phyloP scores from a whole-genome alignment of 2,888 invertebrate genomes.

The Lasioglossum calceatum region DNA sequence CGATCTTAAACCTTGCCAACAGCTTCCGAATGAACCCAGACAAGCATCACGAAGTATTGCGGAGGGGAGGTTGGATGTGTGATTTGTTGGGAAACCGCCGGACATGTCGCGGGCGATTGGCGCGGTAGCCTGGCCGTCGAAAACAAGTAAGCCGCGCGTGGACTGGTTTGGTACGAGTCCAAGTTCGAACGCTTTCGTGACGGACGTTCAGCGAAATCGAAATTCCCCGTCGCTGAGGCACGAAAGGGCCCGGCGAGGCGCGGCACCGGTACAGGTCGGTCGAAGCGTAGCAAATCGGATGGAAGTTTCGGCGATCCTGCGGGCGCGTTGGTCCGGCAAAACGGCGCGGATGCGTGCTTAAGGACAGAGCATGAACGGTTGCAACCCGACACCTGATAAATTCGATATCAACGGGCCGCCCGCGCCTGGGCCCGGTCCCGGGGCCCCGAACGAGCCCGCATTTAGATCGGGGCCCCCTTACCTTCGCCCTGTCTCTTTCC shows the following conservation, averaged over 20 bases:
- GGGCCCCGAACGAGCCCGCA: constrained; percentile 65
- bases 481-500: constrained; percentile 19
- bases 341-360: constrained; percentile 75
- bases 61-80: not conserved
- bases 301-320: constrained; percentile 65
- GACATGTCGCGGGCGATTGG: not conserved
- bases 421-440: constrained; percentile 43
- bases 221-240: constrained; percentile 44
- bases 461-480: constrained; percentile 43
- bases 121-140: not conserved
- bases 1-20: not conserved
- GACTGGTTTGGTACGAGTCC: constrained; percentile 31
- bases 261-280: constrained; percentile 50
- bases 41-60: no score
- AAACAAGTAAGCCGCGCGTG: not conserved
- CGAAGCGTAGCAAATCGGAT: constrained; percentile 69
- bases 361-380: constrained; percentile 75
- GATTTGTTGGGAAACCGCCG: not conserved
- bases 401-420: constrained; percentile 78
- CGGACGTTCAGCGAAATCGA: constrained; percentile 66
- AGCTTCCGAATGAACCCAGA: not conserved
- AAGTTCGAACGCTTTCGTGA: constrained; percentile 66
- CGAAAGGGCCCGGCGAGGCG: constrained; percentile 3
- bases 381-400: constrained; percentile 82
- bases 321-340: constrained; percentile 79